These are phyloP conservation scores for Thelaira solivaga DNA, from an alignment of 2,888 invertebrate genomes.

Conservation along the genomic window DNA sequence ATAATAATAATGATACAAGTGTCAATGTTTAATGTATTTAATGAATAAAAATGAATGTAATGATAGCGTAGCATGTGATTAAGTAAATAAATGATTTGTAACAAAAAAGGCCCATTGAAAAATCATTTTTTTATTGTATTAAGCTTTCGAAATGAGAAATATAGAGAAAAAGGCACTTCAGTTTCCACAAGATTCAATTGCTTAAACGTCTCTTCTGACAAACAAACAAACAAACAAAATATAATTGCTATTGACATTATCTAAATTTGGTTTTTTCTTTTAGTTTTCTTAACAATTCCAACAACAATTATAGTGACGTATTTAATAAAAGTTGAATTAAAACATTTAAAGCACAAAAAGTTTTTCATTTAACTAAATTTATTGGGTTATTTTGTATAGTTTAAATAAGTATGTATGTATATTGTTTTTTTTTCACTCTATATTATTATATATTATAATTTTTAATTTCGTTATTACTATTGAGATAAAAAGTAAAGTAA, in stretches of 20 bases:
- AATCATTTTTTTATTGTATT: conserved; percentile 69
- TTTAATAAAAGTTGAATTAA: conserved; percentile 69
- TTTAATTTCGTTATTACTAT: background rate
- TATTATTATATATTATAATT: conserved; percentile 2
- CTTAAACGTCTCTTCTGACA: conserved; percentile 56
- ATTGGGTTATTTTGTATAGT: conserved; percentile 77
- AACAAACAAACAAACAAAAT: background rate
- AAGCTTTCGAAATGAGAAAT: conserved; percentile 55
- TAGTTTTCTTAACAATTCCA: background rate
- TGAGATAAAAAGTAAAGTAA: conserved; percentile 12
- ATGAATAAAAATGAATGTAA: conserved; percentile 19
- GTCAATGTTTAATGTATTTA: conserved; percentile 13
- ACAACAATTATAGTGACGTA: conserved; percentile 52
- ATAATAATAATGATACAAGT: conserved; percentile 5
- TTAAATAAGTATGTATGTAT: no score
- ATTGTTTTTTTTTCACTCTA: background rate
- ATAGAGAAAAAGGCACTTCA: conserved; percentile 55
- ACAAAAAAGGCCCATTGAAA: conserved; percentile 71
- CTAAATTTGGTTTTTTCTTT: background rate
- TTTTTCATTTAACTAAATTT: conserved; percentile 79
- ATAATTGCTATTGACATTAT: conserved; percentile 30
- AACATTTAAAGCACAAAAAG: conserved; percentile 67
- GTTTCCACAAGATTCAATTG: conserved; percentile 70
- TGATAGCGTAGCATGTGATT: no score
- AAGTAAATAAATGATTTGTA: conserved; percentile 44